These are phyloP conservation scores for Acipenser transmontanus DNA, from an alignment of 2,797 vertebrate species.

Conservation along the genomic window DNA sequence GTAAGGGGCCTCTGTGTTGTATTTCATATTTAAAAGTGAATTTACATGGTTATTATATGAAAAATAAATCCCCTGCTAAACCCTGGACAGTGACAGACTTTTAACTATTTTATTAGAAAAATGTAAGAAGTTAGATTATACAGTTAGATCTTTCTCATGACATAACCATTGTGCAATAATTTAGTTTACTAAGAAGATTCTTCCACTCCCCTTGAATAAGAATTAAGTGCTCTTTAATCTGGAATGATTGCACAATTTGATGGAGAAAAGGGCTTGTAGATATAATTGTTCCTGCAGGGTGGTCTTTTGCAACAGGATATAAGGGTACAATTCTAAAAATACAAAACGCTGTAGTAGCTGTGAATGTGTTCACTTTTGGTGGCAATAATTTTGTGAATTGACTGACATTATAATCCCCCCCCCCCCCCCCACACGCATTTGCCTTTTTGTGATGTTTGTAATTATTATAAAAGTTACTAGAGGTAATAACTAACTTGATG, in stretches of 20 bases:
- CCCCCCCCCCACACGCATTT: too few relatives aligned
- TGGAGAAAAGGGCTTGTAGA: neutral
- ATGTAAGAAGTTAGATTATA: neutral
- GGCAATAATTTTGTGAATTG: too few relatives aligned
- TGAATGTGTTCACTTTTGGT: too few relatives aligned
- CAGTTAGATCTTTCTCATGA: neutral
- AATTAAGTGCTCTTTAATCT: neutral
- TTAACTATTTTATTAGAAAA: neutral
- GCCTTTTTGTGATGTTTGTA: too few relatives aligned
- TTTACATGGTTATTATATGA: neutral
- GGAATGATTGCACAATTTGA: neutral
- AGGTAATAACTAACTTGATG: too few relatives aligned
- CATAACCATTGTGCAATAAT: neutral
- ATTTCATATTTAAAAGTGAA: conserved; percentile 10
- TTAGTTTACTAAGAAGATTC: neutral
- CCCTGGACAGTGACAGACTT: neutral
- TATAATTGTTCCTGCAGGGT: neutral
- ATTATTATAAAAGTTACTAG: too few relatives aligned
- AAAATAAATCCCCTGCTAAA: neutral
- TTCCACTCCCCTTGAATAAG: neutral
- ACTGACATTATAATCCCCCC: too few relatives aligned
- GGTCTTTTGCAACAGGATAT: neutral
- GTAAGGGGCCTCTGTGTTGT: conserved; percentile 11
- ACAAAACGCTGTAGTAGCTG: conserved; percentile 28
- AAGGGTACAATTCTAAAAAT: neutral